phyloP scores from a whole-genome alignment of 2,888 invertebrate genomes.

The Gymnocheta viridis region DNA sequence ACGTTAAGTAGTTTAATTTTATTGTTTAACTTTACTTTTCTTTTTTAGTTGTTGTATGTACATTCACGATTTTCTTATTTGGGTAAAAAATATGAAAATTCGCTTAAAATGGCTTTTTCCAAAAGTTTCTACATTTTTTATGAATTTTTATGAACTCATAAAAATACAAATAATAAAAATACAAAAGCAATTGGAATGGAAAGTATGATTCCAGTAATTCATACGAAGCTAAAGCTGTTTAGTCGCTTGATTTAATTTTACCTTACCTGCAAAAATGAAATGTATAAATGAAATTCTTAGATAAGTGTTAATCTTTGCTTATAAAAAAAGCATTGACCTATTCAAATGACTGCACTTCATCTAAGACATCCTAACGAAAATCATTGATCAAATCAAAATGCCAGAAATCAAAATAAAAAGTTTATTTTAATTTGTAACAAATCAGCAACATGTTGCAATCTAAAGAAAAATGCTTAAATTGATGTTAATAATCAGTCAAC shows the following conservation, averaged over 20 bases:
- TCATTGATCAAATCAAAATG: neutral
- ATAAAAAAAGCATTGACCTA: neutral
- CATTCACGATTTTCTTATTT: no score
- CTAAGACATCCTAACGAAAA: neutral
- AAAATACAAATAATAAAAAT: no score
- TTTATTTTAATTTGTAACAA: slow-evolving; percentile 12
- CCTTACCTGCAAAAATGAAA: neutral
- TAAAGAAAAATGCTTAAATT: slow-evolving; percentile 37
- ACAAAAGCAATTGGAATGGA: no score
- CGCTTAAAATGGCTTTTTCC: no score
- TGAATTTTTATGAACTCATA: no score
- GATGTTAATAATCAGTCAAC: slow-evolving; percentile 62
- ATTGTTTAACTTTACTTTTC: neutral
- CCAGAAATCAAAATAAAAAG: neutral
- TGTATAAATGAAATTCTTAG: neutral
- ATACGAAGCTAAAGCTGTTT: no score
- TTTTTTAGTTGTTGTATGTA: neutral
- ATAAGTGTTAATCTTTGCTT: neutral
- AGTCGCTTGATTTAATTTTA: neutral
- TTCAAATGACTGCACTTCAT: neutral
- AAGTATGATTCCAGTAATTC: no score
- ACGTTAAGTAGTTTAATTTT: neutral
- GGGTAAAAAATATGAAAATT: no score
- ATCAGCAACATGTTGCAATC: slow-evolving; percentile 57
- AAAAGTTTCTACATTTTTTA: no score